These are phyloP conservation scores for Arremon aurantiirostris DNA, from an alignment of 2,797 vertebrate genomes.

Conservation along the genomic window DNA sequence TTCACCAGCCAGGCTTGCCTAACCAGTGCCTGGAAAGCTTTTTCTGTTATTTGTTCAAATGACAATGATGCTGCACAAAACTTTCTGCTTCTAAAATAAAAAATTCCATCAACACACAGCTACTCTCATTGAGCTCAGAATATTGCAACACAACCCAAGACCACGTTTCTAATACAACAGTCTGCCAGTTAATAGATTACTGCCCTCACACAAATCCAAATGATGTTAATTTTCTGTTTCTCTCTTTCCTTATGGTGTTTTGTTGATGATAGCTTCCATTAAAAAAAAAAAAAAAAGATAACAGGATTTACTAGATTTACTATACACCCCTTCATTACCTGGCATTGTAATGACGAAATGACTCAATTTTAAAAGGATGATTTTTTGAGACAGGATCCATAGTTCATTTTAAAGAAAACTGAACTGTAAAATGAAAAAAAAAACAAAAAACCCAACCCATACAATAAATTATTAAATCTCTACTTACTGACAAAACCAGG, in stretches of 20 bases:
- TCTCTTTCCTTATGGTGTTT: background rate
- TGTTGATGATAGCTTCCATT: background rate
- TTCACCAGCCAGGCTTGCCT: background rate
- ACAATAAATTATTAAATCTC: constrained; percentile 17
- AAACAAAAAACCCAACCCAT: background rate
- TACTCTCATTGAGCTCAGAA: background rate
- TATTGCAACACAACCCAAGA: background rate
- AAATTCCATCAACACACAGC: background rate
- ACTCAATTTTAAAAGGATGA: background rate
- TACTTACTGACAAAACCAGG: constrained; percentile 98
- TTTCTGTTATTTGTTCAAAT: background rate
- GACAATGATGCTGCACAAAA: background rate
- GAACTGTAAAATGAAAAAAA: constrained; percentile 9
- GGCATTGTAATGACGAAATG: background rate
- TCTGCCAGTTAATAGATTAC: background rate
- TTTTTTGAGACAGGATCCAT: background rate
- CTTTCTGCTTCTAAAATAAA: background rate
- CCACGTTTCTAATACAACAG: background rate
- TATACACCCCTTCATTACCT: background rate
- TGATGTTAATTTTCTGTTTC: background rate
- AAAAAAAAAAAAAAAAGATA: background rate
- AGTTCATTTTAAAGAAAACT: background rate
- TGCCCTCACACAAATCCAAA: background rate
- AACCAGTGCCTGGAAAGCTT: background rate
- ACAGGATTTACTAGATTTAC: background rate